phyloP scores from a whole-genome alignment of 2,888 invertebrate species.

The Beris chalybata region DNA sequence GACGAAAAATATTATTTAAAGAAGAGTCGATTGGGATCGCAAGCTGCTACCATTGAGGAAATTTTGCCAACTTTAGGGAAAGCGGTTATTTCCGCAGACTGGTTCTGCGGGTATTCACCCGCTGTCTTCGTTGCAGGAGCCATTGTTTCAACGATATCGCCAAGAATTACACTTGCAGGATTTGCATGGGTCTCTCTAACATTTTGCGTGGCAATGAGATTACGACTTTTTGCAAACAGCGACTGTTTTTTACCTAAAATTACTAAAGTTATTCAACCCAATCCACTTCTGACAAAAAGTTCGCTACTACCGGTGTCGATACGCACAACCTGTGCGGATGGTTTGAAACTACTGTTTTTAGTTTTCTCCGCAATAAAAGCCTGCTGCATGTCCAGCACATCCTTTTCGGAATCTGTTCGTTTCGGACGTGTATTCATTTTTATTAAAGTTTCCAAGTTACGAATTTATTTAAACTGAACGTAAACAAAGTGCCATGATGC shows the following conservation, averaged over 20 bases:
- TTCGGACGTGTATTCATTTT: constrained; percentile 69
- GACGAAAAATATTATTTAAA: not conserved
- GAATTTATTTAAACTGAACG: too few species aligned
- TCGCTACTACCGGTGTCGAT: constrained; percentile 45
- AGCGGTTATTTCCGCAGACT: constrained; percentile 40
- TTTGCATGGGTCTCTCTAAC: constrained; percentile 50
- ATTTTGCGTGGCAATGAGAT: constrained; percentile 20
- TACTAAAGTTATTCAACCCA: not conserved
- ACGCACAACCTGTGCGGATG: constrained; percentile 64
- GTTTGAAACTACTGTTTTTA: constrained; percentile 60
- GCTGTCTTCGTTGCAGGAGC: constrained; percentile 31
- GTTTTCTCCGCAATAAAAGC: constrained; percentile 65
- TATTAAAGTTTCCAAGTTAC: too few species aligned
- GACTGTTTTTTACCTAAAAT: constrained; percentile 48
- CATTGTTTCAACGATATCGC: constrained; percentile 61
- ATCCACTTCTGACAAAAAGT: not conserved
- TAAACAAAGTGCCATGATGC: too few species aligned
- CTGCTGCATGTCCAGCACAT: constrained; percentile 72
- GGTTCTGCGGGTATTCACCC: not conserved
- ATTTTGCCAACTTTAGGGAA: constrained; percentile 51
- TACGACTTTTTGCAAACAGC: constrained; percentile 47
- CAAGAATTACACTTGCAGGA: constrained; percentile 55
- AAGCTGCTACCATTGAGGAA: constrained; percentile 1
- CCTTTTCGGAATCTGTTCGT: constrained; percentile 71
- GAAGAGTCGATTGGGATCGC: not conserved